Evolutionary conservation across 2,113 vertebrate genomes (phyloP), one percentile per base, ranked within the genome.

Genomic region (Carassius carassius): DNA sequence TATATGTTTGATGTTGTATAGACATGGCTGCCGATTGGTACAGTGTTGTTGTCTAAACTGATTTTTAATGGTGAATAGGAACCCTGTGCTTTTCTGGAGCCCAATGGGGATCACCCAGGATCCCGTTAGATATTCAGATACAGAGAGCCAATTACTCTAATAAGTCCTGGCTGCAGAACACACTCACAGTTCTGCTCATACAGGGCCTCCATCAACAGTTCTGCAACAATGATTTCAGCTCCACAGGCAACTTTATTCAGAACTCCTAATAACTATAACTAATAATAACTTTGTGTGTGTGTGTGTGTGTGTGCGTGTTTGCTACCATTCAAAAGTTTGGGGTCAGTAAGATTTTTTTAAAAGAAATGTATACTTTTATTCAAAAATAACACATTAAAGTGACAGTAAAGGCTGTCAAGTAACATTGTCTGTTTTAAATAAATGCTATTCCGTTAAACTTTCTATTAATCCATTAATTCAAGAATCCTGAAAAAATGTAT

Each of bases 111-210:
- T 76, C 82, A 51, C 37, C 9, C 82, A 76, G 37, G 17, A 32
- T 17, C 62, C 70, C 56, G 21, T 65, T 63, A 62, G 72, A 84
- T 76, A 47, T 74, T 74, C 69, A 83, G 13, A 74, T 83, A 56
- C 3, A 60, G 56, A 73, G n/a, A 49, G 23, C 58, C 72, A 84
- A 76, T 84, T 84, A 76, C 82, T 74, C 35, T 84, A 84, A 76
- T 84, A 84, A 63, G 73, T 63, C 56, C 21, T 25, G 56, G 51
- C 51, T 74, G 51, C 75, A 78, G 51, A 29, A 32, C 75, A 37
- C 3, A 25, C 76, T 14, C 51, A 78, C 19, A 78, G 54, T 60
- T 78, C 76, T 37, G 49, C 54, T 78, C 76, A 78, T 62, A 29
- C 58, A 63, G 58, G 51, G 58, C 8, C 19, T 78, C 29, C 51